Evolutionary conservation across 2,113 vertebrate genomes (phyloP), one percentile per base, ranked within the genome.

Genomic region (Corapipo altera): DNA sequence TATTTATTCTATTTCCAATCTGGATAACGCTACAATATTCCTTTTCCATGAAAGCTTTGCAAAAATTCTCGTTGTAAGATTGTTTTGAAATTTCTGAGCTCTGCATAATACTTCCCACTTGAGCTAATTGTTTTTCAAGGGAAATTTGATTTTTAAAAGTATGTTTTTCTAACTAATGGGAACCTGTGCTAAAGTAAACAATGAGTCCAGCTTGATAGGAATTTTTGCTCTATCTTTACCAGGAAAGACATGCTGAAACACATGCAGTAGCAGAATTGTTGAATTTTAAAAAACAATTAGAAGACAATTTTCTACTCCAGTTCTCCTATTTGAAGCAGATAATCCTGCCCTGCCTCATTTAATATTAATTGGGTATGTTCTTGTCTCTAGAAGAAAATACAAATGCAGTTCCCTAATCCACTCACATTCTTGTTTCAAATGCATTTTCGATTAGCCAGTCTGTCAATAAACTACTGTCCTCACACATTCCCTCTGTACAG

Each of bases 111-210:
- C 49, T 93, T 96, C 91, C 80, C 92, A 80, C 70, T 95, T 82
- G 73, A 95, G 76, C 91, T 94, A 95, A 75, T 72, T 95, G 95
- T 91, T 97, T 97, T 91, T 39, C 82, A 93, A 96, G 73, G 95
- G 95, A 97, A 96, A 97, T 96, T 92, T 82, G 87, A 96, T 94
- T 96, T 95, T 84, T 0, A 46, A 51, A 91, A 93, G 70, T 41
- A 57, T 94, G 90, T 84, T 96, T 94, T 95, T 91, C 72, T 90
- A 96, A 95, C 69, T 96, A 96, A 95, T 94, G 70, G 79, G 57
- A 95, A 95, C 85, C 85, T 81, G 76, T 57, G 32, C 83, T 95
- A 84, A 96, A 85, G 73, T 61, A 93, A 96, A 96, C 92, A 86
- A 35, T 23, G 33, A 91, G 66, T 70, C 73, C 1, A 1, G 32